Evolutionary conservation across 2,888 invertebrate species (phyloP), one percentile per base, ranked within the genome.

Genomic region (Isoperla grammatica): DNA sequence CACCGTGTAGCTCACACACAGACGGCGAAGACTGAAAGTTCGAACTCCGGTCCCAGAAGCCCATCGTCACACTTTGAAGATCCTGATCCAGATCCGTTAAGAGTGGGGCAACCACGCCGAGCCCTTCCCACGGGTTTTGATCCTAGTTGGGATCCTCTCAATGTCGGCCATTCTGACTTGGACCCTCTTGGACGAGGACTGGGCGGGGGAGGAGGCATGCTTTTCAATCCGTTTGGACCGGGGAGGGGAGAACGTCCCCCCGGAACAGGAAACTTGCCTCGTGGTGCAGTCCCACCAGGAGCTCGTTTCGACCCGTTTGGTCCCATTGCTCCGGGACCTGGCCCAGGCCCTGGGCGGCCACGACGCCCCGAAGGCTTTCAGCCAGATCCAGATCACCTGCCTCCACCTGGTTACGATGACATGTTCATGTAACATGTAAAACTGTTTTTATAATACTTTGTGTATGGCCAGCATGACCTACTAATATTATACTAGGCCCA

Each of bases 231-330:
- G 0, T 72, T 74, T 65, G 59, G 62, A 50, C 66, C 49, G 49
- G 15, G 50, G 29, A 29, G 57, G 13, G 37, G 54, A 4, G 19
- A 19, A 11, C n/a, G 29, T 12, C 48, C 55, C 19, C 57, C 59
- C 12, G 49, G 61, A 20, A 35, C 57, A 9, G 17, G 49, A 29
- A 9, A 29, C 29, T 22, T 29, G 29, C 12, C 43, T 72, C 86
- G 86, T 29, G 84, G 83, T 9, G 76, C 83, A 1, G 69, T 85
- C 11, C 90, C 89, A 1, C 90, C 90, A 0, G 88, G 90, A 12
- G 89, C 91, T 2, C 80, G 92, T 59, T 94, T 90, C 73, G 92
- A 94, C 76, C 94, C 92, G 0, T 87, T 90, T 71, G 85, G 87
- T 0, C 90, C 91, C 0, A 29, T 29, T 29, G 4, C 29, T 67